These are phyloP conservation scores for Caenorhabditis parvicauda DNA, from an alignment of 2,888 invertebrate species.

Conservation along the genomic window DNA sequence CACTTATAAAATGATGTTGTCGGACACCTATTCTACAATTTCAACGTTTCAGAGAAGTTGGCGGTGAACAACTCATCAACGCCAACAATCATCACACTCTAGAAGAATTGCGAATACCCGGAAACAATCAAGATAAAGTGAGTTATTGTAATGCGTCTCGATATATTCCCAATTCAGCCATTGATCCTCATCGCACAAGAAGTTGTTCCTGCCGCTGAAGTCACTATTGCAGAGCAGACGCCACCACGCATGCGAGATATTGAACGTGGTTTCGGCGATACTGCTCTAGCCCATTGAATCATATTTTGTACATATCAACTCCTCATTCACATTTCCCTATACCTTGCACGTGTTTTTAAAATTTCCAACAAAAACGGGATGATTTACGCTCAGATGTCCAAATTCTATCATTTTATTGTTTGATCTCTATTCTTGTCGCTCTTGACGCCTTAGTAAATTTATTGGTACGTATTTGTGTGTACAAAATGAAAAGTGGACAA, in stretches of 20 bases:
- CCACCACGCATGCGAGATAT: slow-evolving; percentile 32
- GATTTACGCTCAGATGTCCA: too few relatives aligned
- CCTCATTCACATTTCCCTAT: too few relatives aligned
- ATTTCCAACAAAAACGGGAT: too few relatives aligned
- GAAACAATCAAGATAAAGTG: background rate
- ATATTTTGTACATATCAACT: too few relatives aligned
- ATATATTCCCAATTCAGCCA: slow-evolving; percentile 26
- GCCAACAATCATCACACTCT: background rate
- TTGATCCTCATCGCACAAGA: slow-evolving; percentile 32
- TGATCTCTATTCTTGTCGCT: too few relatives aligned
- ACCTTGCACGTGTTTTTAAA: too few relatives aligned
- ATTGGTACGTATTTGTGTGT: too few relatives aligned
- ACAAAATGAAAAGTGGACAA: too few relatives aligned
- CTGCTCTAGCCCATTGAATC: slow-evolving; percentile 46
- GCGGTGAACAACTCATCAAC: background rate
- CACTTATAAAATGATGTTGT: too few relatives aligned
- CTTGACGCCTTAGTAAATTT: too few relatives aligned
- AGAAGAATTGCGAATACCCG: background rate
- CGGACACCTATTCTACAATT: background rate
- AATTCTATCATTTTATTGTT: slow-evolving; percentile 16
- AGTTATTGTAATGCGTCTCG: background rate
- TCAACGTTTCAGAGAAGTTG: background rate
- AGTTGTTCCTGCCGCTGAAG: slow-evolving; percentile 3
- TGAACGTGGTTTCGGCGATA: slow-evolving; percentile 56
- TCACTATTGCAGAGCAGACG: slow-evolving; percentile 4